Evolutionary conservation across 2,797 vertebrate genomes (phyloP), one percentile per base, ranked within the genome.

Genomic region (Tangara arthus): DNA sequence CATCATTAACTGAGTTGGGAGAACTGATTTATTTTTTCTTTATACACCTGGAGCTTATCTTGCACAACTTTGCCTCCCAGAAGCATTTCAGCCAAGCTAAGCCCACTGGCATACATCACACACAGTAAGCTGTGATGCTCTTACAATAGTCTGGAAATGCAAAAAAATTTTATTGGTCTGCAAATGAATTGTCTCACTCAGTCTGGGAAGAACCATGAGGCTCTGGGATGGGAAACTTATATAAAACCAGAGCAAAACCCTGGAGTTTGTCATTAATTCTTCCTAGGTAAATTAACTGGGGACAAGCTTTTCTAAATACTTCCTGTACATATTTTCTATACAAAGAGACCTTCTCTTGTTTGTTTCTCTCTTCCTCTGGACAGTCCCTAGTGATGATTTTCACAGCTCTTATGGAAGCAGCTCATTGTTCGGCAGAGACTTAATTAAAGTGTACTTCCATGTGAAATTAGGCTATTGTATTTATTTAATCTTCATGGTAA

Each of bases 371-470:
- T 96, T 96, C 82, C 93, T 87, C 49, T 64, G 91, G 87, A 95
- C 91, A 95, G 94, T 88, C 89, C 93, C 91, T 55, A 64, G 68
- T 56, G 84, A 96, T 93, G 89, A 82, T 87, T 92, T 93, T 96
- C 83, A 85, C 83, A 86, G 88, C 79, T 96, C 76, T 93, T 81
- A 71, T 89, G 79, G 91, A 97, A 95, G 79, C 72, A 90, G 55
- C 84, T 96, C 95, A 94, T 94, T 94, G 90, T 93, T 96, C 94
- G 94, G 52, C 84, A 49, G 75, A 91, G 91, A 82, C 87, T 80
- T 89, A 96, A 96, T 96, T 97, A 97, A 97, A 97, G 92, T 41
- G 77, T 87, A 93, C 87, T 92, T 94, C 94, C 95, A 92, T 69
- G 60, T 77, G 73, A 94, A 96, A 96, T 95, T 95, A 95, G 78